Conservation (phyloP, 2,113 vertebrate genomes). For the Cardinalis cardinalis region DNA sequence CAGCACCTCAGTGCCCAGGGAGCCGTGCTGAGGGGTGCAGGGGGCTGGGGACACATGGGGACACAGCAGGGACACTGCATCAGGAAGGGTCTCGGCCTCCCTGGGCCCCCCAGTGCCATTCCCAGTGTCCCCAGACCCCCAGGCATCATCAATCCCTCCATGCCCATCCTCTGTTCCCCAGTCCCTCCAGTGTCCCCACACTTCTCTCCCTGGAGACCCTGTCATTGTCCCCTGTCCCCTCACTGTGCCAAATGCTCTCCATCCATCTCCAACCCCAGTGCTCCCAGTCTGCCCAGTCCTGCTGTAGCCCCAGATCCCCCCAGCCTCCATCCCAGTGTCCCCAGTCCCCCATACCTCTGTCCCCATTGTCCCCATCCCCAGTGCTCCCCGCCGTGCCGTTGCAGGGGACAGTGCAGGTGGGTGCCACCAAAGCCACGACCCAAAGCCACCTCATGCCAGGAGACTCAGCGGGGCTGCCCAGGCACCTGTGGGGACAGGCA, state of each 20-base stretch:
- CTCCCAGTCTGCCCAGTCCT: background rate
- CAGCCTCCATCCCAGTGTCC: background rate
- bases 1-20: constrained; percentile 20
- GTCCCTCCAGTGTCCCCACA: background rate
- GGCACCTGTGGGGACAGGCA: background rate
- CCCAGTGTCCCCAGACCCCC: background rate
- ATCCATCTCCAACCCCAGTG: background rate
- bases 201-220: background rate
- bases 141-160: background rate
- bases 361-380: background rate
- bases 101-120: background rate
- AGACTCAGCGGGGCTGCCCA: background rate
- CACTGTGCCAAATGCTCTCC: background rate
- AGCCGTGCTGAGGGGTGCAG: background rate
- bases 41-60: background rate
- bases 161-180: background rate
- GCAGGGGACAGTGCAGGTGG: background rate
- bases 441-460: constrained; percentile 39
- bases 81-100: background rate
- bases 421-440: constrained; percentile 29
- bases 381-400: fast-evolving
- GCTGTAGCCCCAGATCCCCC: background rate
- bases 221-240: background rate
- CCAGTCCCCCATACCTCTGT: background rate
- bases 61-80: background rate